Evolutionary conservation across 2,113 vertebrate species (phyloP), one percentile per base, ranked within the genome.

Genomic region (Scartelaos histophorus): DNA sequence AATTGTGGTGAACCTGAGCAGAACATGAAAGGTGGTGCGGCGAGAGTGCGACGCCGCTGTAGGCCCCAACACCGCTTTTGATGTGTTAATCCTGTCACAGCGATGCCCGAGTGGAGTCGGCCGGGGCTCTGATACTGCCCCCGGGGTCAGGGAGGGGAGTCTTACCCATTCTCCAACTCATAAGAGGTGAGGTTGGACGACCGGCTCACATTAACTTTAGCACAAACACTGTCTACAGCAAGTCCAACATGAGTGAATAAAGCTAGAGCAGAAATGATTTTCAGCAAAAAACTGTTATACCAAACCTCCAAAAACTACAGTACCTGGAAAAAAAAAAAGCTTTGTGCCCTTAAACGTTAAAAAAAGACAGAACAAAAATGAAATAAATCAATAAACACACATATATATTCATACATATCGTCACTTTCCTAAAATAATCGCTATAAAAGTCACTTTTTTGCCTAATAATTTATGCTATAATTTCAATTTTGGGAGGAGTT

Each of bases 61-160:
- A 88, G 89, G 90, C 88, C 89, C 76, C 72, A 66, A 79, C 82
- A 80, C 82, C 56, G 88, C 89, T 90, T 92, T 91, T 92, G 92
- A 93, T 92, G 91, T 92, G 89, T 90, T 91, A 92, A 93, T 92
- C 92, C 91, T 88, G 88, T 92, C 91, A 91, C 90, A 91, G 83
- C 80, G 87, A 89, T 89, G 89, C 88, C 89, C 84, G 87, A 87
- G 87, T 90, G 87, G 82, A 88, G 81, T 81, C 87, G 54, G 38
- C 38, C 38, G 10, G 56, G 24, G 87, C 82, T 87, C 81, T 88
- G 88, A 89, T 91, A 79, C 82, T 87, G 87, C 85, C 91, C 87
- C 87, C 81, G 85, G 86, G 89, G 87, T 87, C 83, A 86, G 67
- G 70, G 72, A 51, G 38, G 38, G 71, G 51, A 82, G 83, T 78